These are phyloP conservation scores for Picathartes gymnocephalus DNA, from an alignment of 2,113 vertebrate genomes.

Conservation along the genomic window DNA sequence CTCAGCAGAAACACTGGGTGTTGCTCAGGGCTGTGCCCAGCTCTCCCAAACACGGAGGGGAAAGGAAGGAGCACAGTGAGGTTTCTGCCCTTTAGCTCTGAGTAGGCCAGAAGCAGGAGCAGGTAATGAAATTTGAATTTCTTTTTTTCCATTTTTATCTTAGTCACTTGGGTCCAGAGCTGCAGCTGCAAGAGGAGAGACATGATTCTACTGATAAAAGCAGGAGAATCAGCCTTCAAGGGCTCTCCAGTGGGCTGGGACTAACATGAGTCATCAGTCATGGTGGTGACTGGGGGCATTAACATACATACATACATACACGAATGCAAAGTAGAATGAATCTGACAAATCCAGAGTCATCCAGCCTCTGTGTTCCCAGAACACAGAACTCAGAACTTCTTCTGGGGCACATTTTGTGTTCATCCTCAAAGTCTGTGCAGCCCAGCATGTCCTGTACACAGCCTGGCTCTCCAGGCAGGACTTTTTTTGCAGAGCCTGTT, in stretches of 20 bases:
- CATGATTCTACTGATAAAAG: neutral
- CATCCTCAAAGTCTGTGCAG: neutral
- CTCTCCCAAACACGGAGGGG: neutral
- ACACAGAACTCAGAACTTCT: neutral
- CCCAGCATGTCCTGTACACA: neutral
- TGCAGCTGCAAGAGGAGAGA: neutral
- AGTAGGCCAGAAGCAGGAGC: neutral
- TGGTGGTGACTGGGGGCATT: neutral
- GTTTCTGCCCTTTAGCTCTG: neutral
- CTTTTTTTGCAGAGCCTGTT: neutral
- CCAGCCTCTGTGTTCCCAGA: neutral
- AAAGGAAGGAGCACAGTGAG: neutral
- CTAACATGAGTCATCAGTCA: constrained; percentile 42
- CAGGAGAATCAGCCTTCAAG: neutral
- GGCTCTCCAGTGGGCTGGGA: neutral
- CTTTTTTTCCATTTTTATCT: neutral
- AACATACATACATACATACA: neutral
- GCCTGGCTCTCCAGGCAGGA: neutral
- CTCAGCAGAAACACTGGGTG: neutral
- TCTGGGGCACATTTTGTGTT: neutral
- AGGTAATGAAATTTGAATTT: neutral
- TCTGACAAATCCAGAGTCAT: neutral
- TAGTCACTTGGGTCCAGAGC: neutral
- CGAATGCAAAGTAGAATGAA: neutral
- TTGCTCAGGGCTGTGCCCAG: neutral